A percentile compares a stretch with the other conserved stretches of the same genome.
phyloP scores from a whole-genome alignment of 2,888 invertebrate species.

The Lepidonotus clava region DNA sequence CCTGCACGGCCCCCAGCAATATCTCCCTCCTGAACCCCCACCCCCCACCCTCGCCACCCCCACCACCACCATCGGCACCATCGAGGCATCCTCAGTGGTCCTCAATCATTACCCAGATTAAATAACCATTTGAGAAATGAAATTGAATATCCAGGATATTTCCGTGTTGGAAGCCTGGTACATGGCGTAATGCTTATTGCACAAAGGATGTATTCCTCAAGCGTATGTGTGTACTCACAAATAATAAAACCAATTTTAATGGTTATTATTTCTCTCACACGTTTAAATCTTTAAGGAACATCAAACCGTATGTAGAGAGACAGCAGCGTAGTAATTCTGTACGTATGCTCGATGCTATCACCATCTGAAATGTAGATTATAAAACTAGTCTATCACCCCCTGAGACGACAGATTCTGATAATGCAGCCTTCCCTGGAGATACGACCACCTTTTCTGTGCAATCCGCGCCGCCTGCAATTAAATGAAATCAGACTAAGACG shows the following conservation, averaged over 20 bases:
- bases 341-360: too few relatives aligned
- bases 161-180: background rate
- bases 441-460: background rate
- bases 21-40: background rate
- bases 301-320: too few relatives aligned
- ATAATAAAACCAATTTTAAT: too few relatives aligned
- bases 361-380: too few relatives aligned
- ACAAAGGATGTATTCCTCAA: too few relatives aligned
- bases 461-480: background rate
- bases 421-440: background rate
- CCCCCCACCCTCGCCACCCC: background rate
- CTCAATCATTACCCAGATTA: constrained; percentile 20
- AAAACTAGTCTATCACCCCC: too few relatives aligned
- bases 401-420: too few relatives aligned
- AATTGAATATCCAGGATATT: background rate
- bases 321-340: too few relatives aligned
- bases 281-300: too few relatives aligned
- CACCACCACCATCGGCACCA: background rate
- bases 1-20: background rate
- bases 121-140: constrained; percentile 36
- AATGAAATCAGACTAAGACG: constrained; percentile 11
- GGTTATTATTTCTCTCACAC: too few relatives aligned
- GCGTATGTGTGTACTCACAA: too few relatives aligned
- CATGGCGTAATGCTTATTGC: background rate
- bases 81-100: background rate